These are phyloP conservation scores for Musca domestica DNA, from an alignment of 1,140 invertebrate genomes.

Conservation along the genomic window DNA sequence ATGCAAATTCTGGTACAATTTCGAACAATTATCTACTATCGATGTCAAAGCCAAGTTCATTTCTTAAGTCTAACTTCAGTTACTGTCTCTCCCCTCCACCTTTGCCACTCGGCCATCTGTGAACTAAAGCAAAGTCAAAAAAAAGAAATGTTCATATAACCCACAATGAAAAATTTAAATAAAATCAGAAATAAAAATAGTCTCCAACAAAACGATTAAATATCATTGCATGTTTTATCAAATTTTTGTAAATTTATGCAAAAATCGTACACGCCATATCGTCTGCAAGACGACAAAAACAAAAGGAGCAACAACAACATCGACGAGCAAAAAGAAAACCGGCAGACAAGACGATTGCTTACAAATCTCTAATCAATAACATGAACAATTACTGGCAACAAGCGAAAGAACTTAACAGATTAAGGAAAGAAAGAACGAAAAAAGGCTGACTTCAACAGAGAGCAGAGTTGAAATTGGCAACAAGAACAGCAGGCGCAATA, in stretches of 20 bases:
- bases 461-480: neutral
- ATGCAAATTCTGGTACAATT: too few relatives aligned
- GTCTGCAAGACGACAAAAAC: neutral
- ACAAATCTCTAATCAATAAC: constrained; percentile 21
- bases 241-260: constrained; percentile 22
- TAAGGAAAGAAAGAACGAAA: neutral
- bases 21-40: too few relatives aligned
- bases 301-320: neutral
- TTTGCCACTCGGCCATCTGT: too few relatives aligned
- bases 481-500: neutral
- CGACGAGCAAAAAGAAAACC: neutral
- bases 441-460: neutral
- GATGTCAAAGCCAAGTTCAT: too few relatives aligned
- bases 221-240: constrained; percentile 15
- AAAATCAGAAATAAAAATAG: too few relatives aligned
- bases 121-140: too few relatives aligned
- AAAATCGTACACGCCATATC: constrained; percentile 6
- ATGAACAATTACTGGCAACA: constrained; percentile 21
- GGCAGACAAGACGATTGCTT: constrained; percentile 5
- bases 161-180: too few relatives aligned
- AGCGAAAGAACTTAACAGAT: constrained; percentile 15
- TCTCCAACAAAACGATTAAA: neutral
- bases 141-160: too few relatives aligned
- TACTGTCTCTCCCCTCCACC: too few relatives aligned
- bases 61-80: too few relatives aligned